Conservation (phyloP, 2,797 vertebrate genomes). For the Acrocephalus scirpaceus region DNA sequence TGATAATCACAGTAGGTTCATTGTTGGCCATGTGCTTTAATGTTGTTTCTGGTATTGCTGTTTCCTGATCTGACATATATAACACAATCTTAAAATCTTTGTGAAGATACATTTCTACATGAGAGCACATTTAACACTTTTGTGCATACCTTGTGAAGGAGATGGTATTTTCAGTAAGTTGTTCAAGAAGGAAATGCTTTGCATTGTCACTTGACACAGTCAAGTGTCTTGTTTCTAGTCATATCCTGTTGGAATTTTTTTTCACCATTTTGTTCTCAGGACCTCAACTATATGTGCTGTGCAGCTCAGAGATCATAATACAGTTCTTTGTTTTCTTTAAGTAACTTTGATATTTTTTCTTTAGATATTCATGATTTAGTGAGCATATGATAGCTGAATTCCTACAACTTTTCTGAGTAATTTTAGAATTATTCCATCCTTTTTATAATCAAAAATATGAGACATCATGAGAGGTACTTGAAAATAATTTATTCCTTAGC, state of each 20-base stretch:
- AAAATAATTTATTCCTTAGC: background rate
- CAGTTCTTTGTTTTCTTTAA: background rate
- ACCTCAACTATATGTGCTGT: background rate
- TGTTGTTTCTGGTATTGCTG: background rate
- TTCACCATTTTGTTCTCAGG: background rate
- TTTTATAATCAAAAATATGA: background rate
- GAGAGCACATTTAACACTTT: background rate
- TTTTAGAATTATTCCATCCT: background rate
- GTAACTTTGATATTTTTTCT: background rate
- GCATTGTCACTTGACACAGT: slow-evolving; percentile 10
- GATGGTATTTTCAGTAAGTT: slow-evolving; percentile 20
- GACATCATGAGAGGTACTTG: background rate
- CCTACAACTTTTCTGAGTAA: background rate
- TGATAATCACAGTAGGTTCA: background rate
- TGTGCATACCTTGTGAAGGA: background rate
- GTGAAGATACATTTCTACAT: background rate
- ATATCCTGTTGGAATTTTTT: background rate
- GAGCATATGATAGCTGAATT: background rate
- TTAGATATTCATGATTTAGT: background rate
- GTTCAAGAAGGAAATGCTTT: background rate
- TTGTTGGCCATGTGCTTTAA: background rate
- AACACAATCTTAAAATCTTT: background rate
- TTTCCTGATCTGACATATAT: background rate
- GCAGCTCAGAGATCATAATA: background rate
- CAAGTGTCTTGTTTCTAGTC: slow-evolving; percentile 6